Evolutionary conservation across 92 coral and sea anemone genomes (phyloP).

Genomic region (Phenganax marumi): DNA sequence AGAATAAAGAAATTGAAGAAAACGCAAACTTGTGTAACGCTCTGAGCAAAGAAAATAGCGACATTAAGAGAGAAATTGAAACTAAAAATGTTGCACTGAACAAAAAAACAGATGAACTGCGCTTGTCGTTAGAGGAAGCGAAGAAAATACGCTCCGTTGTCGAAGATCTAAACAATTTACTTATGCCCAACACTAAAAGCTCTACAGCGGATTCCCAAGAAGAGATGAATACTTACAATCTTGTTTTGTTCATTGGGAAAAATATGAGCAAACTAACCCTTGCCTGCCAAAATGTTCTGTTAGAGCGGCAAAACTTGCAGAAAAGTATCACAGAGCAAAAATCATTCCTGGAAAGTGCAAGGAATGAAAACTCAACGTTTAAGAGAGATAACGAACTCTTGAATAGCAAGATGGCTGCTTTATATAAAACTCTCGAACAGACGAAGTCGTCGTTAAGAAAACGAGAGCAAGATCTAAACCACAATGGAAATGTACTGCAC

Average conservation of each 20-base stretch:
- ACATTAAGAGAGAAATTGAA: background rate
- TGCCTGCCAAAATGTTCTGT: background rate
- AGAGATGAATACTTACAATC: background rate
- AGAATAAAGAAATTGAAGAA: background rate
- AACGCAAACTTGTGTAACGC: background rate
- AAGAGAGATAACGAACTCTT: background rate
- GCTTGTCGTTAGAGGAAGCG: background rate
- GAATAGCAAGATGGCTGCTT: background rate
- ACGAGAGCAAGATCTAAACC: slow-evolving; percentile 14
- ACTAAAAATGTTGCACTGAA: background rate
- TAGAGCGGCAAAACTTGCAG: slow-evolving; percentile 17
- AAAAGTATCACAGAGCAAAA: background rate
- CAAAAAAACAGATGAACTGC: slow-evolving; percentile 7
- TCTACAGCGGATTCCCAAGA: background rate
- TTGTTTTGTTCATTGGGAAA: background rate
- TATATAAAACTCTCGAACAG: background rate
- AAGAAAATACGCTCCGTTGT: background rate
- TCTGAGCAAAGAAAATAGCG: background rate
- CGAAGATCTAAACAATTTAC: background rate
- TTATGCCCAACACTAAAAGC: background rate
- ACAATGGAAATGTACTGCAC: background rate
- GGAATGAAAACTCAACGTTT: background rate
- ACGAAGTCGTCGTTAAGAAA: background rate
- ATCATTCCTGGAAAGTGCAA: background rate
- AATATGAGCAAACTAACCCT: background rate